Conservation (phyloP, 2,113 vertebrate species). For the Diadophis punctatus region DNA sequence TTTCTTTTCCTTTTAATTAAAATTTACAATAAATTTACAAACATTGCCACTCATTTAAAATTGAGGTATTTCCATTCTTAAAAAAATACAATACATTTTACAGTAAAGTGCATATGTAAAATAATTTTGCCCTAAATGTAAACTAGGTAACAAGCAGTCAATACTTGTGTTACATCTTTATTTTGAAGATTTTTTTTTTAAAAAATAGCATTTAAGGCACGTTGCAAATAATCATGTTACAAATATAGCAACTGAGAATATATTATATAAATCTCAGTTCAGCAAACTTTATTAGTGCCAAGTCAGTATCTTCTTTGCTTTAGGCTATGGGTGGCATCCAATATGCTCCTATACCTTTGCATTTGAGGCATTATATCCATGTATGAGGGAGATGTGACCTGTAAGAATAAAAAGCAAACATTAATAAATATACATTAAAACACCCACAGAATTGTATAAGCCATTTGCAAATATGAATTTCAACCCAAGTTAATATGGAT, state of each 20-base stretch:
- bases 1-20: slow-evolving; percentile 43
- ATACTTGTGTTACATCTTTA: slow-evolving; percentile 51
- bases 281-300: slow-evolving; percentile 13
- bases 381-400: slow-evolving; percentile 55
- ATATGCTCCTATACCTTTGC: slow-evolving; percentile 46
- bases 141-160: slow-evolving; percentile 42
- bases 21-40: slow-evolving; percentile 47
- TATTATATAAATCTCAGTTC: slow-evolving; percentile 26
- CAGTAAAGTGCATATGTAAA: slow-evolving; percentile 58
- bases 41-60: slow-evolving; percentile 52
- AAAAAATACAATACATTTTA: slow-evolving; percentile 57
- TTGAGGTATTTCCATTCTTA: slow-evolving; percentile 53
- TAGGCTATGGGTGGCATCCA: slow-evolving; percentile 46
- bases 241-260: slow-evolving; percentile 27
- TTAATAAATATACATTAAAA: not conserved
- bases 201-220: slow-evolving; percentile 30
- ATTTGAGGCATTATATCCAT: slow-evolving; percentile 40
- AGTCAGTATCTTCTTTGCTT: slow-evolving; percentile 66
- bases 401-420: slow-evolving; percentile 42
- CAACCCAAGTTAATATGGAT: not conserved
- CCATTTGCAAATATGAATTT: not conserved
- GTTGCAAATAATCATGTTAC: slow-evolving; percentile 32
- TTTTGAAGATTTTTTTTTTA: slow-evolving; percentile 32
- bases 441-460: not conserved
- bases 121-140: slow-evolving; percentile 53